Evolutionary conservation across 2,797 vertebrate genomes (phyloP), one percentile per base, ranked within the genome.

Genomic region (Hybognathus amarus): DNA sequence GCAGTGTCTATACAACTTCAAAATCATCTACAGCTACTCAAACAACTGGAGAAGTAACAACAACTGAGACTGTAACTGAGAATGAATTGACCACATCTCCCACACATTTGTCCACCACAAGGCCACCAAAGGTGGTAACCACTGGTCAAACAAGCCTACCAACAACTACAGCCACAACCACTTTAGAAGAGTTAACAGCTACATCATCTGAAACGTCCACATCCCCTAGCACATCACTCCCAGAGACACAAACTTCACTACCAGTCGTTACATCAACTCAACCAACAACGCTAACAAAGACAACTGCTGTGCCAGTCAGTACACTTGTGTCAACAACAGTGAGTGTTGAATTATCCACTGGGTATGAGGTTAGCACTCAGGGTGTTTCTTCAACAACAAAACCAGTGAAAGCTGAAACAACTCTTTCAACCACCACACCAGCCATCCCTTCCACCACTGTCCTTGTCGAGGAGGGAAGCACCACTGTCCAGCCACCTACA

Each of bases 11-110:
- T 36, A 38, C 69, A 59, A 74, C 66, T 12, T 64, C 73, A 2
- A n/a, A 15, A 42, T 27, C 78, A 30, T 40, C 82, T 7, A 27
- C 75, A 10, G 20, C 52, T 22, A 84, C 85, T 30, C 13, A 54
- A 54, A 81, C 50, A 59, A 33, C 36, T 78, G 52, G 11, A 36
- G 59, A n/a, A n/a, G 12, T 80, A 50, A 38, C 77, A 20, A 33
- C 73, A 47, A 71, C 71, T 10, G 54, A 69, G 68, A 67, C 64
- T 24, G 71, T 71, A 68, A 50, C 77, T 24, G 24, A 63, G 10
- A 68, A 40, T 0, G 66, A 68, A 40, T 2, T 13, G 36, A 68
- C 17, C 36, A 40, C 66, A 59, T 24, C 33, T 68, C 9, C 2
- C 4, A 40, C 4, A 68, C 2, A 2, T 24, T 2, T 13, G 11